Evolutionary conservation across 2,797 vertebrate genomes (phyloP), one percentile per base, ranked within the genome.

Genomic region (Pseudochirops corinnae): DNA sequence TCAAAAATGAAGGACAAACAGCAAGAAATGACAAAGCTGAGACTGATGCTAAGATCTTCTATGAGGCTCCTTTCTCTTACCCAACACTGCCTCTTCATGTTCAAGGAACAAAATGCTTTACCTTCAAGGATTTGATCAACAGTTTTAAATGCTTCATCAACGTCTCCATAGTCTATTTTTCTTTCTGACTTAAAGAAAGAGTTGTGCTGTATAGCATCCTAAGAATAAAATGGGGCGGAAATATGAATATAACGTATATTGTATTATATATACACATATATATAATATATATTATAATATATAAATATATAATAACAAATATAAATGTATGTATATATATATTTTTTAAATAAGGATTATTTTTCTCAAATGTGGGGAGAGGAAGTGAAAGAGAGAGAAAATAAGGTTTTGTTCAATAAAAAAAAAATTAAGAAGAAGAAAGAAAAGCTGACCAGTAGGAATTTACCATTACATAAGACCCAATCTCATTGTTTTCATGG

Each of bases 121-220:
- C 98, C 99, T 99, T 99, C 98, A 95, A 98, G 97, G 96, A 98
- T 97, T 29, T 98, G 96, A 93, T 99, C 98, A 26, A 97, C 98
- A 55, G 33, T 92, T 97, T 98, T 98, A 97, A 99, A 99, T 1
- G 98, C 98, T 91, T 98, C 97, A 58, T 99, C 98, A n/a, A 99
- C 96, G 55, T 99, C 98, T 97, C 99, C 99, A n/a, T 96, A 96
- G 92, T 98, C 98, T 95, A 99, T 95, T 95, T 98, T 98, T 96
- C 98, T 98, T 96, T 97, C 96, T 60, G 97, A 95, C 13, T 98
- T 90, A 46, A 98, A 99, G 98, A 99, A 99, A 0, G 98, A 99
- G 26, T 98, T 98, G 93, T 98, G 97, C 10, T 98, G 97, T 96
- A 99, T 97, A 67, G 98, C 98, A 5, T 99, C 98, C 99, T 99